These are phyloP conservation scores for Karalla daura DNA, from an alignment of 2,797 vertebrate species.

Conservation along the genomic window DNA sequence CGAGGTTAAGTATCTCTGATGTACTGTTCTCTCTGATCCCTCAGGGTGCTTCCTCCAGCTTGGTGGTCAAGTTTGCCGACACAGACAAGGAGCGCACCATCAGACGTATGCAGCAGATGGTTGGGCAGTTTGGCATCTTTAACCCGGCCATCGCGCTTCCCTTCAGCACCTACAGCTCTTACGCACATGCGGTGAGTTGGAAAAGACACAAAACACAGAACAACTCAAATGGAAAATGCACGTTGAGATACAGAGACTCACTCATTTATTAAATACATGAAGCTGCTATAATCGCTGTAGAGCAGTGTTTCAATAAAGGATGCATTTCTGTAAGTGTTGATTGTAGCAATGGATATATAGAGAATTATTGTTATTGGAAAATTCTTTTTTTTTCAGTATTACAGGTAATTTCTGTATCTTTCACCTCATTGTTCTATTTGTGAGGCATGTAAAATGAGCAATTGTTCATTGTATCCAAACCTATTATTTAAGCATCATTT, in stretches of 20 bases:
- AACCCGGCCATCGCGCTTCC: constrained; percentile 96
- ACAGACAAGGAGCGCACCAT: constrained; percentile 99
- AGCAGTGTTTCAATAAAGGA: no score
- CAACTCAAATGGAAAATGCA: not conserved
- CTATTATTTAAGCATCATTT: not conserved
- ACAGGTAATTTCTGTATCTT: not conserved
- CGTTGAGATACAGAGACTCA: not conserved
- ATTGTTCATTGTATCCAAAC: not conserved
- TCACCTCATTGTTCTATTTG: not conserved
- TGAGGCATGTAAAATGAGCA: not conserved
- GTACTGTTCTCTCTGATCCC: constrained; percentile 56
- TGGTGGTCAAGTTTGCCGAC: constrained; percentile 99
- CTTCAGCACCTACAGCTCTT: constrained; percentile 98
- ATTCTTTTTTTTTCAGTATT: not conserved
- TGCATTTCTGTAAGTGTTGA: not conserved
- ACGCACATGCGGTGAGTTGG: constrained; percentile 96
- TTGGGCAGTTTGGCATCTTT: constrained; percentile 98
- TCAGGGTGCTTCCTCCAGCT: constrained; percentile 98
- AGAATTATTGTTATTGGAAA: not conserved
- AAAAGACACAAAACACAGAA: constrained; percentile 26
- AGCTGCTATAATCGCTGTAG: not conserved
- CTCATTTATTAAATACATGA: not conserved
- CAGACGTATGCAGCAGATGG: constrained; percentile 99
- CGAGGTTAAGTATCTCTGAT: constrained; percentile 65
- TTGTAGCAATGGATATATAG: not conserved